A percentile compares a stretch with the other conserved stretches of the same genome.
These are phyloP conservation scores for Pseudomyrmex concolor DNA, from an alignment of 1,140 invertebrate species.

Conservation along the genomic window DNA sequence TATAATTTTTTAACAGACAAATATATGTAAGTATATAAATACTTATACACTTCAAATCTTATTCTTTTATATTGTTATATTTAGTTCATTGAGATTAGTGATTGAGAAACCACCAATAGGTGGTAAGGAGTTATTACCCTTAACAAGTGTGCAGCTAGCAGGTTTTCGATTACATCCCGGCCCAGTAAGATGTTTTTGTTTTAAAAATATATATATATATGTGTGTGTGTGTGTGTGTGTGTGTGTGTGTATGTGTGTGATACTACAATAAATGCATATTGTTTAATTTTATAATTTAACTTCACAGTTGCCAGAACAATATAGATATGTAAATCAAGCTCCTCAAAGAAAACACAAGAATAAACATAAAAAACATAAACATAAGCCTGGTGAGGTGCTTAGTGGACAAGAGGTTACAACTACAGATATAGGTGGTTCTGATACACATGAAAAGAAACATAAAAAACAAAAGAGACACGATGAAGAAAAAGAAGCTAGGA, in stretches of 20 bases:
- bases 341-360: slow-evolving; percentile 97
- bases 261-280: slow-evolving; percentile 13
- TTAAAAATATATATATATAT: slow-evolving; percentile 3
- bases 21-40: not conserved
- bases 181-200: slow-evolving; percentile 88
- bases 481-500: slow-evolving; percentile 95
- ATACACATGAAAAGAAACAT: slow-evolving; percentile 97
- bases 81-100: slow-evolving; percentile 95
- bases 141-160: slow-evolving; percentile 94
- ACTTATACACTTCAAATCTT: slow-evolving; percentile 42
- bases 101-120: slow-evolving; percentile 99
- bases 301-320: slow-evolving; percentile 96
- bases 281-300: slow-evolving; percentile 21
- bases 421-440: slow-evolving; percentile 88
- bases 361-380: slow-evolving; percentile 98
- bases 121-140: slow-evolving; percentile 95
- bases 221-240: rapidly evolving
- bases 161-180: slow-evolving; percentile 98
- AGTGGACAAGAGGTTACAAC: slow-evolving; percentile 89
- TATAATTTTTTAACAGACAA: not conserved
- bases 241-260: not conserved
- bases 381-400: slow-evolving; percentile 91
- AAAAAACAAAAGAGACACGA: slow-evolving; percentile 98
- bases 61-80: slow-evolving; percentile 6
- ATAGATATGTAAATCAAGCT: slow-evolving; percentile 95